Conservation (phyloP, 2,888 invertebrate species). For the Altica lythri region DNA sequence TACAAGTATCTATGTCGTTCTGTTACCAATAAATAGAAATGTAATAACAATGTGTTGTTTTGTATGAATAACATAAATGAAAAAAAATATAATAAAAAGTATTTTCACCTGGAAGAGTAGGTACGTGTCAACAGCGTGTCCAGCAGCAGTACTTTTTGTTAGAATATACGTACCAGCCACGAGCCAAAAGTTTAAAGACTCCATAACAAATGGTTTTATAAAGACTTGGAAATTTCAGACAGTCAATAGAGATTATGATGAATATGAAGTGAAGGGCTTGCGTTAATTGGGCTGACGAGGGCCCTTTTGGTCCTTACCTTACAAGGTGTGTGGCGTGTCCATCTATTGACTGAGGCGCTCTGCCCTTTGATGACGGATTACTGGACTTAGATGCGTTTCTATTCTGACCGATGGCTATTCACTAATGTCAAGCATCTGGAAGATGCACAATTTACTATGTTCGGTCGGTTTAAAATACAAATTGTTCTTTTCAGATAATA, state of each 20-base stretch:
- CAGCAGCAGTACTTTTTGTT: constrained; percentile 21
- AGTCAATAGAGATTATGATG: constrained; percentile 49
- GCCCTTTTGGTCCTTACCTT: constrained; percentile 35
- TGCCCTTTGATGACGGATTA: constrained; percentile 44
- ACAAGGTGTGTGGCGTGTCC: constrained; percentile 53
- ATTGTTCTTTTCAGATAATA: no score
- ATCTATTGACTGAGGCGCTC: constrained; percentile 26
- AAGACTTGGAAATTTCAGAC: constrained; percentile 48
- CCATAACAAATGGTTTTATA: constrained; percentile 53
- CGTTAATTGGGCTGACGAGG: constrained; percentile 56
- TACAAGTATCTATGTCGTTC: neutral
- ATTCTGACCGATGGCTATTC: constrained; percentile 25
- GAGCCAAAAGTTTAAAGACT: constrained; percentile 41
- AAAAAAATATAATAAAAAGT: constrained; percentile 1
- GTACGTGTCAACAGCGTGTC: constrained; percentile 2
- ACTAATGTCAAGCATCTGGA: constrained; percentile 22
- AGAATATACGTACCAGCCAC: constrained; percentile 27
- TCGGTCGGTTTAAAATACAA: no score
- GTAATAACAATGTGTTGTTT: neutral
- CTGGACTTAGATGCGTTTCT: constrained; percentile 25
- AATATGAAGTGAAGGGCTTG: constrained; percentile 50
- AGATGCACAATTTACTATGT: constrained; percentile 23
- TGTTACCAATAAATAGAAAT: neutral
- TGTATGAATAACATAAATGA: neutral
- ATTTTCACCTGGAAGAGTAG: constrained; percentile 12